Conservation (phyloP, 2,113 vertebrate species). For the Ailuropoda melanoleuca region DNA sequence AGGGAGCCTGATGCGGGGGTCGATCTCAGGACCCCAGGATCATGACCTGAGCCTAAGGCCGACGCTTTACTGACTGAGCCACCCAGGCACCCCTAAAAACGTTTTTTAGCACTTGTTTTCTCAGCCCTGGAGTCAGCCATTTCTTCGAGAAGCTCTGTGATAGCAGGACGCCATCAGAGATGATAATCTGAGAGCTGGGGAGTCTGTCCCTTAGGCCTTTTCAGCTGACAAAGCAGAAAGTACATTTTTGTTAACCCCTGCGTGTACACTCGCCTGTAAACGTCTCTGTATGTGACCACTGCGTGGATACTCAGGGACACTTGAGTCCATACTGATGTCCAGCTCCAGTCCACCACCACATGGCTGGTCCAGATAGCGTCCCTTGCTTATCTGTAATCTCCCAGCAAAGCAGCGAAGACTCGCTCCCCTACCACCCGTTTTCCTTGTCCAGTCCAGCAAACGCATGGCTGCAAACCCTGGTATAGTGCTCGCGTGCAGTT, state of each 20-base stretch:
- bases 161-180: not conserved
- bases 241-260: not conserved
- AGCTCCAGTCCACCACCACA: fast-evolving
- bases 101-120: not conserved
- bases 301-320: not conserved
- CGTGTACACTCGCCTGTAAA: fast-evolving
- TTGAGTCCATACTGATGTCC: not conserved
- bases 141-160: not conserved
- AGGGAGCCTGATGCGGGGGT: no score
- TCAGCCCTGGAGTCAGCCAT: not conserved
- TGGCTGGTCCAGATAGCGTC: fast-evolving
- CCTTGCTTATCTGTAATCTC: not conserved
- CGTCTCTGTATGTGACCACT: not conserved
- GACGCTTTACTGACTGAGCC: not conserved
- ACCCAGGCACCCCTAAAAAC: not conserved
- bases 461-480: not conserved
- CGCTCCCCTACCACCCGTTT: not conserved
- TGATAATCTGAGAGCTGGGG: not conserved
- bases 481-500: fast-evolving
- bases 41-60: not conserved
- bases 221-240: not conserved
- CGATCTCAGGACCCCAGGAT: not conserved
- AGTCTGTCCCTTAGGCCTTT: not conserved
- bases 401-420: not conserved
- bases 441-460: not conserved